Conservation (phyloP, 1,140 invertebrate species). For the Hirudo medicinalis region DNA sequence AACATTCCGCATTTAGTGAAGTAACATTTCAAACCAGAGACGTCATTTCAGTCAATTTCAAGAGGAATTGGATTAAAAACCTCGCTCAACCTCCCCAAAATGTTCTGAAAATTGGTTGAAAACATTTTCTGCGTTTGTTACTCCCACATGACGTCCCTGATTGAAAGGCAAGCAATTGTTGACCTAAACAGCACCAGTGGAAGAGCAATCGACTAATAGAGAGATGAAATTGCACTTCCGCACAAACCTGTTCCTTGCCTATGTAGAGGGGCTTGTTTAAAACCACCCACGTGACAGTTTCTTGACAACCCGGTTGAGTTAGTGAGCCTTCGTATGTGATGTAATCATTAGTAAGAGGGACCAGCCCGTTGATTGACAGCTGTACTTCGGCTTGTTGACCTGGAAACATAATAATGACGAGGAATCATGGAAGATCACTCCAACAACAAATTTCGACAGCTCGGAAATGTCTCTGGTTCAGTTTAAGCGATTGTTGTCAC, state of each 20-base stretch:
- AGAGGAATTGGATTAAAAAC: not conserved
- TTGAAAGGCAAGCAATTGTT: not conserved
- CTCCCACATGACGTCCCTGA: not conserved
- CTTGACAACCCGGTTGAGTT: conserved; percentile 37
- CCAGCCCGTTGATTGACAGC: conserved; percentile 27
- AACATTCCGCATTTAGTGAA: not conserved
- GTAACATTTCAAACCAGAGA: not conserved
- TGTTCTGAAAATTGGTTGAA: not conserved
- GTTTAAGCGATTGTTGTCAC: not conserved
- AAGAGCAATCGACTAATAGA: not conserved
- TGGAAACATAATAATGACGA: conserved; percentile 16
- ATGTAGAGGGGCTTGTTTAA: conserved; percentile 38
- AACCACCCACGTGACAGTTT: conserved; percentile 40
- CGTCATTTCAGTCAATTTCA: conserved; percentile 6
- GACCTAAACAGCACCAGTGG: not conserved
- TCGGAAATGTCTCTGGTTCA: conserved; percentile 29
- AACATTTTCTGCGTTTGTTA: not conserved
- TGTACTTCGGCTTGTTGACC: conserved; percentile 27
- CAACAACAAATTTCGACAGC: not conserved
- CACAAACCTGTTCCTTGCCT: conserved; percentile 38
- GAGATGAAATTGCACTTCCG: not conserved
- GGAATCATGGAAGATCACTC: not conserved
- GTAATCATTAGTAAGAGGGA: conserved; percentile 33
- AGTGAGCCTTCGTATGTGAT: conserved; percentile 41
- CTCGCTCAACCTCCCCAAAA: not conserved